Evolutionary conservation across 1,140 invertebrate genomes (phyloP), one percentile per base, ranked within the genome.

Genomic region (Conopomorpha cramerella): DNA sequence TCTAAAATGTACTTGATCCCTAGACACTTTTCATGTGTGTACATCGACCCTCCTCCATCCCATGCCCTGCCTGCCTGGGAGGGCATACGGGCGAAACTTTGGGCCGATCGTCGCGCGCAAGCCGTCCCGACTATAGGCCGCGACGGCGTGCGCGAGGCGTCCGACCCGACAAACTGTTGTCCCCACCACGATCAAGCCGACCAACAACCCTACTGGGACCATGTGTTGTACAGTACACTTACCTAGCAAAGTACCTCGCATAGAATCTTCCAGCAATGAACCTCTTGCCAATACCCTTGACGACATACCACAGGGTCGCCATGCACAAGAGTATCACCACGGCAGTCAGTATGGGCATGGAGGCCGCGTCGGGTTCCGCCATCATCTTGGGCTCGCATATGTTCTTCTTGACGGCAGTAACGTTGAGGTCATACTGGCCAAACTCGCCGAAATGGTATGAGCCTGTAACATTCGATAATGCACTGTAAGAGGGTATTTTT

Each of bases 221-320:
- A 34, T 16, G 13, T 19, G 39, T 25, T 13, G 33, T 38, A 42
- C 18, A 26, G 16, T 18, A n/a, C 13, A 29, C 39, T 46, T 35
- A 74, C 66, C 66, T 70, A 6, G 56, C 58, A 41, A 66, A 64
- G 39, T 65, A 78, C 44, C 62, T 63, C 1, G 68, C 62, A 16
- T 73, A 67, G 2, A 71, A 23, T 1, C 63, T 38, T 7, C 59
- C 63, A 49, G 70, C 71, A 1, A 71, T 43, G 8, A 73, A 42
- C 13, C 63, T 48, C 42, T 77, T 74, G n/a, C 63, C 68, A 3
- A 74, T 67, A 0, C 57, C 72, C 34, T 79, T 79, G 3, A 76
- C 47, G 31, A 77, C 51, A 36, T 79, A 79, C 72, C 73, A 79
- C 1, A 77, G 49, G 1, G 73, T 77, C 1, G 77, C 73, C 59